Conservation (phyloP, 2,888 invertebrate genomes). For the Meteorus colon region DNA sequence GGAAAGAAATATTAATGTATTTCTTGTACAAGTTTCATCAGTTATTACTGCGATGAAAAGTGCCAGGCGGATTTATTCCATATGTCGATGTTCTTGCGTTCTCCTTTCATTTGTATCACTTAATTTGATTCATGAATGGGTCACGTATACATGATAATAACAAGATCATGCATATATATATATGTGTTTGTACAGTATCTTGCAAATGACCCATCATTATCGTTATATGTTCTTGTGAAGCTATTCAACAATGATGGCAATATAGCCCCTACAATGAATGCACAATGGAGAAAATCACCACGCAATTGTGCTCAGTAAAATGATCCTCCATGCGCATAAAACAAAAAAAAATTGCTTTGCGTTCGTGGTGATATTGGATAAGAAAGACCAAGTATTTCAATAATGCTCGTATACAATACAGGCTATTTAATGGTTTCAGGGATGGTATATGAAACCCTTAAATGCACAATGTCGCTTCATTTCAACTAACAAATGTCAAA, state of each 20-base stretch:
- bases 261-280: slow-evolving; percentile 22
- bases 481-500: too few relatives aligned
- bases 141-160: slow-evolving; percentile 21
- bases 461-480: background rate
- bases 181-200: slow-evolving; percentile 31
- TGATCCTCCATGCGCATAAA: background rate
- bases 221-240: slow-evolving; percentile 13
- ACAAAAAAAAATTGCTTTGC: slow-evolving; percentile 11
- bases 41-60: too few relatives aligned
- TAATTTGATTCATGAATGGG: slow-evolving; percentile 9
- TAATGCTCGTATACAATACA: background rate
- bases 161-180: slow-evolving; percentile 8
- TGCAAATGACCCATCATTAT: slow-evolving; percentile 38
- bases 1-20: too few relatives aligned
- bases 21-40: too few relatives aligned
- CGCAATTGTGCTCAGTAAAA: background rate
- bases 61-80: background rate
- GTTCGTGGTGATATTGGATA: background rate
- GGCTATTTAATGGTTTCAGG: background rate
- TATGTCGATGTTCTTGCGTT: background rate
- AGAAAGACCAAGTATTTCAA: background rate
- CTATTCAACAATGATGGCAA: slow-evolving; percentile 28
- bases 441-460: background rate
- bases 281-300: slow-evolving; percentile 5
- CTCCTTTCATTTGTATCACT: background rate